These are phyloP conservation scores for Tiliqua scincoides DNA, from an alignment of 2,113 vertebrate genomes.

Conservation along the genomic window DNA sequence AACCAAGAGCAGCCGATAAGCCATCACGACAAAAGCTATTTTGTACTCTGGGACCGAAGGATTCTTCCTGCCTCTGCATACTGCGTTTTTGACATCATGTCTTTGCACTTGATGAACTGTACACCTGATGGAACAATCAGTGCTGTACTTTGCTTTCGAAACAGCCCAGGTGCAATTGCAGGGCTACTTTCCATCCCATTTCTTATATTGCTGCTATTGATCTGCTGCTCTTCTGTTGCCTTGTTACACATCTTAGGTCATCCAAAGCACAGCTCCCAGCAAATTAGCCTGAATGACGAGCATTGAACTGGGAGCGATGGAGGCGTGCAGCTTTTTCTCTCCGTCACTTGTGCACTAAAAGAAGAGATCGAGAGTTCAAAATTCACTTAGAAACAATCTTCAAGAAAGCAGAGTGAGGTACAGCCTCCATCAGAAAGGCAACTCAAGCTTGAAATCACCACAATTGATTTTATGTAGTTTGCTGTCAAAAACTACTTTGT, in stretches of 20 bases:
- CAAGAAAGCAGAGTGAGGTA: neutral
- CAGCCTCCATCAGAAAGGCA: constrained; percentile 28
- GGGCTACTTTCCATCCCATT: neutral
- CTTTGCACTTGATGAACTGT: constrained; percentile 14
- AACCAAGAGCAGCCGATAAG: neutral
- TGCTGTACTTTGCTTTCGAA: neutral
- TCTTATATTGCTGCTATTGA: constrained; percentile 19
- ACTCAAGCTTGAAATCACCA: constrained; percentile 54
- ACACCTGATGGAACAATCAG: constrained; percentile 13
- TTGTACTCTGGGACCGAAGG: neutral
- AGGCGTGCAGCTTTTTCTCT: constrained; percentile 10
- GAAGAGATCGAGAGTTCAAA: neutral
- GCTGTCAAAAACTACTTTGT: constrained; percentile 24
- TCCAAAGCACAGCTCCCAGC: neutral
- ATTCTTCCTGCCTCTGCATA: neutral
- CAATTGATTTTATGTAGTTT: constrained; percentile 44
- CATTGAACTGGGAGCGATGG: neutral
- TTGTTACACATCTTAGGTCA: constrained; percentile 1
- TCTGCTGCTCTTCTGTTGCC: neutral
- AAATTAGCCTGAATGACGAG: constrained; percentile 34
- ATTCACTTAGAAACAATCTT: constrained; percentile 34
- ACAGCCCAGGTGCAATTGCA: neutral
- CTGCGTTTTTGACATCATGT: neutral
- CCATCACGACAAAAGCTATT: neutral
- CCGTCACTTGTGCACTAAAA: neutral